phyloP scores from a whole-genome alignment of 2,797 vertebrate species.

The Notolepis coatsorum region DNA sequence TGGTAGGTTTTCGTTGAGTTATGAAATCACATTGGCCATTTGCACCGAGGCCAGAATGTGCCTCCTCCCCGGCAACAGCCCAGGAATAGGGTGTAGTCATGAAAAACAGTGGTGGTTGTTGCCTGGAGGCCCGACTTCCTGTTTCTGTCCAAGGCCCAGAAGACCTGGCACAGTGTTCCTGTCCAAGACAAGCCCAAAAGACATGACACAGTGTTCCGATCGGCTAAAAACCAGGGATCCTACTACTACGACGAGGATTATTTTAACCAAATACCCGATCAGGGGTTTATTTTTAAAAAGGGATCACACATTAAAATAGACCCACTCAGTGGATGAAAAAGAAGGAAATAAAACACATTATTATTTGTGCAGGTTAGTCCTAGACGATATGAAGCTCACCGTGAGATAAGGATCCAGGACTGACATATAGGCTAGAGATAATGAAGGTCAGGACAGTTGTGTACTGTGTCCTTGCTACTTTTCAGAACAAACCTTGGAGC shows the following conservation, averaged over 20 bases:
- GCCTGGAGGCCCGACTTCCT: constrained; percentile 47
- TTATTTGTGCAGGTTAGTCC: neutral
- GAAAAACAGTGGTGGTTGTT: constrained; percentile 44
- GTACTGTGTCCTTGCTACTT: no score
- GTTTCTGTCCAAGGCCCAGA: constrained; percentile 45
- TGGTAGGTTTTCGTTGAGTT: constrained; percentile 28
- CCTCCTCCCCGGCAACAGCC: neutral
- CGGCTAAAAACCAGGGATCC: neutral
- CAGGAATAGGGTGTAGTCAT: constrained; percentile 37
- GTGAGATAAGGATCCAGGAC: no score
- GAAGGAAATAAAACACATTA: no score
- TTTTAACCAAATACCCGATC: no score
- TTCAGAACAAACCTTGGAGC: no score
- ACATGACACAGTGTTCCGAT: neutral
- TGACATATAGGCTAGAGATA: no score
- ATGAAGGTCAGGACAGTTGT: no score
- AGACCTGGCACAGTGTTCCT: constrained; percentile 20
- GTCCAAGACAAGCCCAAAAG: neutral
- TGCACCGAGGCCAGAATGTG: neutral
- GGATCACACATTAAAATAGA: no score
- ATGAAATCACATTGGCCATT: neutral
- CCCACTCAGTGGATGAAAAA: no score
- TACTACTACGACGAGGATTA: neutral
- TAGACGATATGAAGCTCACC: no score
- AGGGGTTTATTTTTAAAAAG: no score